Percentiles rank a stretch among this genome's conserved stretches.
phyloP scores from a whole-genome alignment of 1,140 invertebrate species.

The Chironomus striatipennis region DNA sequence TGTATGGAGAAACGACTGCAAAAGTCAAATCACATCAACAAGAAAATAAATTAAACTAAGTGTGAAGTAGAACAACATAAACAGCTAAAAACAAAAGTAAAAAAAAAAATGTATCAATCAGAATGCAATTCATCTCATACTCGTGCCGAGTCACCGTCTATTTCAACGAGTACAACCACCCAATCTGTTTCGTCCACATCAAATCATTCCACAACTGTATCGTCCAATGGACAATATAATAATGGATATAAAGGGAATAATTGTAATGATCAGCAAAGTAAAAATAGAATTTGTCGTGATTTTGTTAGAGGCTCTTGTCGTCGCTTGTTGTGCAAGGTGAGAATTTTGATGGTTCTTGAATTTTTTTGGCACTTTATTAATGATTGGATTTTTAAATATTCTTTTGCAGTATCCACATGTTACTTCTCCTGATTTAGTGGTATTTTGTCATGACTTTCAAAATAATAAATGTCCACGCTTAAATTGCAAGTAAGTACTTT shows the following conservation, averaged over 20 bases:
- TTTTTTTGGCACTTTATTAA: slow-evolving; percentile 35
- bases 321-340: slow-evolving; percentile 66
- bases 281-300: slow-evolving; percentile 47
- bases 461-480: slow-evolving; percentile 58
- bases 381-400: slow-evolving; percentile 16
- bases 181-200: neutral
- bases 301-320: slow-evolving; percentile 59
- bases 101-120: too few relatives aligned
- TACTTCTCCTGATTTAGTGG: slow-evolving; percentile 30
- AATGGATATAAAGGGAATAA: neutral
- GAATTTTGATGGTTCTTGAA: slow-evolving; percentile 36
- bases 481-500: slow-evolving; percentile 42
- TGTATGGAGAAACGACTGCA: too few relatives aligned
- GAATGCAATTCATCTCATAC: too few relatives aligned
- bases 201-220: neutral
- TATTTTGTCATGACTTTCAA: slow-evolving; percentile 81
- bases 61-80: too few relatives aligned
- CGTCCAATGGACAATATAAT: neutral
- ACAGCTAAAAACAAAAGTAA: too few relatives aligned
- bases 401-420: slow-evolving; percentile 23
- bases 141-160: too few relatives aligned
- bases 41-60: too few relatives aligned
- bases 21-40: too few relatives aligned
- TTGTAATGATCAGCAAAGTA: slow-evolving; percentile 25
- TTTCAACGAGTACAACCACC: too few relatives aligned